Evolutionary conservation across 1,140 invertebrate genomes (phyloP), one percentile per base, ranked within the genome.

Genomic region (Drosophila repleta): DNA sequence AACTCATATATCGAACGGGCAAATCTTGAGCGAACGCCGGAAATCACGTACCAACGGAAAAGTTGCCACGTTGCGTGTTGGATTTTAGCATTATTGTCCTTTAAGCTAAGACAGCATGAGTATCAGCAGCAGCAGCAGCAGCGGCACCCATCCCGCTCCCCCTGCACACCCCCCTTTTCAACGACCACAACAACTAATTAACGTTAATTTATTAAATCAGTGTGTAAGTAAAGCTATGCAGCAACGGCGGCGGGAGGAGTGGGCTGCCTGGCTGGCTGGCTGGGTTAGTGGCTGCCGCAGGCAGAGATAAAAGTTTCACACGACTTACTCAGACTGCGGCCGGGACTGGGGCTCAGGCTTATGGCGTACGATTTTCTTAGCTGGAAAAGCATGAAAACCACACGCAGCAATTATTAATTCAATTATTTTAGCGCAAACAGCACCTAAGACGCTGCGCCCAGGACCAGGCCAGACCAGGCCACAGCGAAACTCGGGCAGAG

Each of bases 191-290:
- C 89, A 90, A 89, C 89, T 90, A 90, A 90, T 90, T 90, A 90
- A 90, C 89, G 89, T 90, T 90, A 90, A 90, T 90, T 90, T 90
- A 90, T 90, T 90, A 90, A 90, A 90, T 90, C 89, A 90, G 85
- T 85, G 82, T 88, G 78, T 76, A 90, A 90, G 89, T 76, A 90
- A 90, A 90, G 83, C 70, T 68, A 90, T 80, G 68, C 65, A 15
- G 29, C n/a, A 35, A 15, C 51, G 56, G 29, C n/a, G 11, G 39
- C 51, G 56, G 20, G 57, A 48, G 21, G 18, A 18, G 5, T 29
- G 43, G n/a, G 18, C 5, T 11, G 35, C 37, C 7, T n/a, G 13
- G 18, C 5, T 13, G 18, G 24, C 15, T 20, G 13, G 48, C 26
- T 56, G 53, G 63, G 6, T 46, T 43, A 49, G 46, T 32, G 56